These are phyloP conservation scores for Tetheella fluctuosa DNA, from an alignment of 2,888 invertebrate species.

Conservation along the genomic window DNA sequence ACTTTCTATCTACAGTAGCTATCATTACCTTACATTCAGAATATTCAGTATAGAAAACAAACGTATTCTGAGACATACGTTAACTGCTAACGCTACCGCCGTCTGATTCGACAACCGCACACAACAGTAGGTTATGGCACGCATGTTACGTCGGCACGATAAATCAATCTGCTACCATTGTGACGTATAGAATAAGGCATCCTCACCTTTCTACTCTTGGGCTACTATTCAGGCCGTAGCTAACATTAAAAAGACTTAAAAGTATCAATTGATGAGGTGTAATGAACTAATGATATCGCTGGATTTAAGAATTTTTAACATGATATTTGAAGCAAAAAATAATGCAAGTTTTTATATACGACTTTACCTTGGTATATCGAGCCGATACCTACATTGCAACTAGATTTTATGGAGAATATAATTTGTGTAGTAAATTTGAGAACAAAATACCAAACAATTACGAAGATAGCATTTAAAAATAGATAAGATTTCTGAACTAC, in stretches of 20 bases:
- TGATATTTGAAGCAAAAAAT: neutral
- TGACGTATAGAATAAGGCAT: constrained; percentile 53
- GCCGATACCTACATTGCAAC: too few species aligned
- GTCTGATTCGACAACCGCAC: constrained; percentile 44
- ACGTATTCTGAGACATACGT: neutral
- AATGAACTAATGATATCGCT: constrained; percentile 12
- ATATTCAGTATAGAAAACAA: too few species aligned
- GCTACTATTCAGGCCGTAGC: constrained; percentile 22
- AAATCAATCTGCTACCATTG: constrained; percentile 74
- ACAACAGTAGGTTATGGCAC: constrained; percentile 53
- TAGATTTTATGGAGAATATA: too few species aligned
- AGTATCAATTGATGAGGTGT: constrained; percentile 7
- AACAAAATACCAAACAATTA: too few species aligned
- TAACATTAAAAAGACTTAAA: constrained; percentile 7
- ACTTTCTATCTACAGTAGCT: too few species aligned
- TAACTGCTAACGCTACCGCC: constrained; percentile 47
- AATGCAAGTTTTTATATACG: too few species aligned
- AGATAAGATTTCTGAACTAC: too few species aligned
- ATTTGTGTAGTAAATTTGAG: too few species aligned
- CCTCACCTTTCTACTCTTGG: constrained; percentile 49
- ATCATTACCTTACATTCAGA: too few species aligned
- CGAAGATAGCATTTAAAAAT: too few species aligned
- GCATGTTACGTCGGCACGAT: constrained; percentile 64
- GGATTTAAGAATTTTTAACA: constrained; percentile 18
- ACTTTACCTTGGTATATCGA: too few species aligned